phyloP scores from a whole-genome alignment of 1,140 invertebrate genomes.

The Medauroidea extradentata region DNA sequence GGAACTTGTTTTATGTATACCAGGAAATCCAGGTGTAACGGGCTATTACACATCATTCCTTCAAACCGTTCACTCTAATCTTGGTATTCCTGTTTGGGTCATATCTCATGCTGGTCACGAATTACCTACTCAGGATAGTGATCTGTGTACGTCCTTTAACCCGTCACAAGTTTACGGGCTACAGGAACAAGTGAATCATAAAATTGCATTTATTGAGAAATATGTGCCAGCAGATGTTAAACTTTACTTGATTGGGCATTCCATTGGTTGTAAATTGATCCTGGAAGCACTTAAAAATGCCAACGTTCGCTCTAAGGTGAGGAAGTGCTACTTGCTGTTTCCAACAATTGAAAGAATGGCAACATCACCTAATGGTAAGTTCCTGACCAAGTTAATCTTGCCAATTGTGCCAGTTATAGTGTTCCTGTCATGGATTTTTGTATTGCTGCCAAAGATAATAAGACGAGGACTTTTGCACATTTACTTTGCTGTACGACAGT shows the following conservation, averaged over 20 bases:
- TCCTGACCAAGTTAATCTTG: conserved; percentile 50
- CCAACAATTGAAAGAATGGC: conserved; percentile 78
- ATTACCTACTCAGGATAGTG: conserved; percentile 27
- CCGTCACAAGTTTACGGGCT: conserved; percentile 58
- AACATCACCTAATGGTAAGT: conserved; percentile 62
- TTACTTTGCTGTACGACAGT: conserved; percentile 37
- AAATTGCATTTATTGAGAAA: conserved; percentile 67
- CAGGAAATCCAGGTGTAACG: conserved; percentile 66
- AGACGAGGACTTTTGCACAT: conserved; percentile 47
- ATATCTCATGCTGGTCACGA: conserved; percentile 63
- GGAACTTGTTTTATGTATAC: conserved; percentile 52
- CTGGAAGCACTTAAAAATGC: conserved; percentile 64
- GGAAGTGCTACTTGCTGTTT: conserved; percentile 67
- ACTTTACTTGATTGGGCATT: conserved; percentile 77
- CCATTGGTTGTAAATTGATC: conserved; percentile 76
- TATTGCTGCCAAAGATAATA: conserved; percentile 52
- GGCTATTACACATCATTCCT: conserved; percentile 71
- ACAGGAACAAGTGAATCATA: conserved; percentile 74
- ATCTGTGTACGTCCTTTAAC: too few species aligned
- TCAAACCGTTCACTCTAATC: conserved; percentile 51
- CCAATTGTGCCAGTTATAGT: conserved; percentile 51
- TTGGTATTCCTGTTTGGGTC: conserved; percentile 63
- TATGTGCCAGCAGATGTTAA: conserved; percentile 61
- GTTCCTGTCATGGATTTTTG: conserved; percentile 54
- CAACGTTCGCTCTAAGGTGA: conserved; percentile 44